These are phyloP conservation scores for Lasioglossum oenotherae DNA, from an alignment of 2,888 invertebrate genomes.

Conservation along the genomic window DNA sequence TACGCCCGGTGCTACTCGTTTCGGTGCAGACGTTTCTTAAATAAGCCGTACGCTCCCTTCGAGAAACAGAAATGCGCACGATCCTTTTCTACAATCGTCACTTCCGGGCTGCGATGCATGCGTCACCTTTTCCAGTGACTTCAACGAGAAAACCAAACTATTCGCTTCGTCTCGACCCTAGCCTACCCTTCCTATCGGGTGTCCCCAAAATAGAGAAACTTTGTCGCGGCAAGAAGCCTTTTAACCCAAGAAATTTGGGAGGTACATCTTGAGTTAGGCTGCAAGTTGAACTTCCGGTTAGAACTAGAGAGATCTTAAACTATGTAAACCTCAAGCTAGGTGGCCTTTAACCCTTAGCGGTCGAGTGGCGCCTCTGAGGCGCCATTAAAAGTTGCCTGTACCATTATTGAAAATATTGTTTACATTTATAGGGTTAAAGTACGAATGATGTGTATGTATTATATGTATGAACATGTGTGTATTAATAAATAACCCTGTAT, in stretches of 20 bases:
- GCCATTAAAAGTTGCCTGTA: no score
- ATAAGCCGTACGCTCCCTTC: conserved; percentile 55
- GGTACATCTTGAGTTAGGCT: not conserved
- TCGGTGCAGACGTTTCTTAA: conserved; percentile 61
- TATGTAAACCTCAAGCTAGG: no score
- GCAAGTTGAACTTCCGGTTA: not conserved
- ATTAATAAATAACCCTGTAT: no score
- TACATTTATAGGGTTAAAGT: no score
- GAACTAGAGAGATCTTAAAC: no score
- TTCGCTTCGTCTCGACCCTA: not conserved
- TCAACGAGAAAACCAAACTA: not conserved
- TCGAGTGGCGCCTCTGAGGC: no score
- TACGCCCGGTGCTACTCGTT: conserved; percentile 49
- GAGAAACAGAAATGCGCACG: conserved; percentile 26
- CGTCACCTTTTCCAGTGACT: conserved; percentile 4
- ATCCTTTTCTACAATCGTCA: conserved; percentile 27
- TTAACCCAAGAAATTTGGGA: not conserved
- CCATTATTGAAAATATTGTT: no score
- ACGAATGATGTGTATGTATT: no score
- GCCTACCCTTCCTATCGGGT: not conserved
- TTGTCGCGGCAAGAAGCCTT: not conserved
- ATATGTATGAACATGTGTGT: no score
- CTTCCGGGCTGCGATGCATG: conserved; percentile 54
- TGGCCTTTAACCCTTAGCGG: no score
- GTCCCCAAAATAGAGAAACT: not conserved